These are phyloP conservation scores for Ichneumon xanthorius DNA, from an alignment of 2,888 invertebrate genomes.

Conservation along the genomic window DNA sequence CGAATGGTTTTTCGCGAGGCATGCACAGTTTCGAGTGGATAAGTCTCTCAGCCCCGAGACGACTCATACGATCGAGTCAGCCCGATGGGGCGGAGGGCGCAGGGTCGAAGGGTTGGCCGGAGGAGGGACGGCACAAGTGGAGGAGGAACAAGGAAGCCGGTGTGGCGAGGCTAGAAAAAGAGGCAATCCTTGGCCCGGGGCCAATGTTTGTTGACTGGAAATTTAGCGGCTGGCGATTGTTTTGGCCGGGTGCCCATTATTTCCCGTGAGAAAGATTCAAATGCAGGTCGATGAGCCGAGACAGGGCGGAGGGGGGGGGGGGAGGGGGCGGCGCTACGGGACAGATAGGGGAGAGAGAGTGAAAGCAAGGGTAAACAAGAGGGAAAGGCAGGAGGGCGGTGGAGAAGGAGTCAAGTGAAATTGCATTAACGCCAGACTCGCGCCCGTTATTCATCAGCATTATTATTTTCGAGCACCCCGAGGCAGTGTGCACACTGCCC, in stretches of 20 bases:
- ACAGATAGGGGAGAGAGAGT: slow-evolving; percentile 6
- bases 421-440: slow-evolving; percentile 69
- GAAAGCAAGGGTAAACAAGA: slow-evolving; percentile 43
- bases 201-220: slow-evolving; percentile 84
- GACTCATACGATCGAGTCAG: slow-evolving; percentile 14
- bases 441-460: slow-evolving; percentile 72
- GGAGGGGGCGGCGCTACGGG: neutral
- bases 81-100: neutral
- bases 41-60: slow-evolving; percentile 70
- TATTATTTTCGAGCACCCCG: slow-evolving; percentile 66
- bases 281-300: slow-evolving; percentile 61
- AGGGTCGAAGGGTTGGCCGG: neutral
- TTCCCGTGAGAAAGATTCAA: slow-evolving; percentile 65
- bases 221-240: slow-evolving; percentile 83
- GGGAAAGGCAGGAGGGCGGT: slow-evolving; percentile 25
- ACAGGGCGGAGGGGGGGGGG: slow-evolving; percentile 31
- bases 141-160: slow-evolving; percentile 8
- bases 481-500: neutral
- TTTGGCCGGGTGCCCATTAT: slow-evolving; percentile 82
- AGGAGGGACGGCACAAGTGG: neutral
- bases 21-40: slow-evolving; percentile 39
- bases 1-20: neutral
- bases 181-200: slow-evolving; percentile 76
- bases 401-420: slow-evolving; percentile 63
- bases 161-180: neutral